Evolutionary conservation across 2,888 invertebrate genomes (phyloP), one percentile per base, ranked within the genome.

Genomic region (Hyalella azteca): DNA sequence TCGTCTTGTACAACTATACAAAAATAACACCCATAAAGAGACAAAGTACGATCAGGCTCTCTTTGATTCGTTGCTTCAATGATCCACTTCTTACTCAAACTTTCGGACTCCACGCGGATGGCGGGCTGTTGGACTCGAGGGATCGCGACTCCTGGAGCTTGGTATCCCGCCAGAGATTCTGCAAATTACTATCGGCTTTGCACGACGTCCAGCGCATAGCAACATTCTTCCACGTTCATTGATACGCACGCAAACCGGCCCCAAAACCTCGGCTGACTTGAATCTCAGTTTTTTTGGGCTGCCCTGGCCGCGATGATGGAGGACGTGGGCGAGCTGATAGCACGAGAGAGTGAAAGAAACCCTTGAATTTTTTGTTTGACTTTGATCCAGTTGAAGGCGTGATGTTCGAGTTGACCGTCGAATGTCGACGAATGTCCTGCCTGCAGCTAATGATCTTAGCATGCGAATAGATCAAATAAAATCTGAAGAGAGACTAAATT

Each of bases 181-280:
- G 66, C 29, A 66, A 66, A 66, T 66, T 36, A 36, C 66, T 66
- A 66, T 36, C 66, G 36, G 36, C 13, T 29, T 22, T 36, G 36
- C 66, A 66, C 66, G 66, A 66, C 66, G 36, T 15, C 13, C 36
- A 19, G 26, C 54, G 54, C 54, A 54, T 54, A 54, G 54, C 66
- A 36, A 36, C 66, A 66, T 66, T 66, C 66, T 66, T 66, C 66
- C 66, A 36, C 39, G 66, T 66, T 66, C 66, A 66, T 66, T 66
- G 66, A 66, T 66, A 66, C 66, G 66, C 32, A 66, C 66, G 36
- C 36, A 66, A 66, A 66, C 66, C 66, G 66, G 66, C 66, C 36
- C n/a, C 36, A 66, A 36, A 66, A 54, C 26, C 54, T 26, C 54
- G 3, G 22, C 26, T 29, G 26, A 5, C 54, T 54, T 26, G 54